Conservation (phyloP, 2,888 invertebrate species). For the Agrotis segetum region DNA sequence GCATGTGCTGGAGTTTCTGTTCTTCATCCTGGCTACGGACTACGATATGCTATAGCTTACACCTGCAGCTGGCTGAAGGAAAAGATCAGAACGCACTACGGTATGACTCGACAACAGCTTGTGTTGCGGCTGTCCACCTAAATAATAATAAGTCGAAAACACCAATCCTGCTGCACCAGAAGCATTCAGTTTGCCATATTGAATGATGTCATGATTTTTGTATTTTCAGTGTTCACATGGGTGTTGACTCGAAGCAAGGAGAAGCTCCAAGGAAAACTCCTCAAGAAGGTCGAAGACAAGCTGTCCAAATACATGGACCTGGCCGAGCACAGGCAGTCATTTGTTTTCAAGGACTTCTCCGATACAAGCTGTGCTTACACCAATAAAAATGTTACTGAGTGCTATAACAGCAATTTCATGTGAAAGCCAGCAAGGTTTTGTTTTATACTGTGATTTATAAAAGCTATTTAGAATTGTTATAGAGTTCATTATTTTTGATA, state of each 20-base stretch:
- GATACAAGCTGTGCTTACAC: slow-evolving; percentile 77
- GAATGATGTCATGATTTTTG: too few species aligned
- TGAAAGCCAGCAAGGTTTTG: slow-evolving; percentile 55
- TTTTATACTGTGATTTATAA: slow-evolving; percentile 52
- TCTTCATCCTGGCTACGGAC: slow-evolving; percentile 83
- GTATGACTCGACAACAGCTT: slow-evolving; percentile 65
- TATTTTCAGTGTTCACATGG: slow-evolving; percentile 84
- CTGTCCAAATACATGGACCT: slow-evolving; percentile 83
- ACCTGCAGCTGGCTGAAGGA: slow-evolving; percentile 85
- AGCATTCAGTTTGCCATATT: too few species aligned
- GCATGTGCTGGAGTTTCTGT: slow-evolving; percentile 84
- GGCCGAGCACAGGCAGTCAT: slow-evolving; percentile 78
- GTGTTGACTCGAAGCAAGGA: slow-evolving; percentile 81
- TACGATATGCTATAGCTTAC: slow-evolving; percentile 86
- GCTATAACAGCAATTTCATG: slow-evolving; percentile 85
- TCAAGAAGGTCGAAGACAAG: too few species aligned
- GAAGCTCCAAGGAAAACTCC: slow-evolving; percentile 76
- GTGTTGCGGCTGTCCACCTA: too few species aligned
- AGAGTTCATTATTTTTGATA: not conserved
- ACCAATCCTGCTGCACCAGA: too few species aligned
- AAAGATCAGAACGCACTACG: slow-evolving; percentile 82
- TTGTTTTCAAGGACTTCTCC: slow-evolving; percentile 83
- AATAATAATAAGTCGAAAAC: too few species aligned
- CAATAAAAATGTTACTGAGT: slow-evolving; percentile 79
- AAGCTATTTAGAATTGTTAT: slow-evolving; percentile 8